These are phyloP conservation scores for Drosophila virilis DNA, from an alignment of 1,140 invertebrate species.

Conservation along the genomic window DNA sequence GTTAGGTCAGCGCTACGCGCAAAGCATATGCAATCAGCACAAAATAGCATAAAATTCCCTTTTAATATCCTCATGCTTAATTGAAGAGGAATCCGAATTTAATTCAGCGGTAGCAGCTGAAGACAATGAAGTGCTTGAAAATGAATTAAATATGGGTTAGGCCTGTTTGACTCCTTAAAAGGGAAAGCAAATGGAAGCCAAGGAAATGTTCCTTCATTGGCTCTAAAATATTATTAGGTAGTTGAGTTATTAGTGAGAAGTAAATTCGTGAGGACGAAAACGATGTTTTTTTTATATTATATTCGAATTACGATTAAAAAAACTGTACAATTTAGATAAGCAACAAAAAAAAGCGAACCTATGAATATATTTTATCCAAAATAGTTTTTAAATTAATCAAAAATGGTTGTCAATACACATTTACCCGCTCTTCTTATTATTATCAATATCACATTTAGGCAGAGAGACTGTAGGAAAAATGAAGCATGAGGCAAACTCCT, in stretches of 20 bases:
- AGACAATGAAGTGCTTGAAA: slow-evolving; percentile 11
- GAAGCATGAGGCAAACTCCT: neutral
- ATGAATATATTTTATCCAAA: neutral
- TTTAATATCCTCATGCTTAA: slow-evolving; percentile 36
- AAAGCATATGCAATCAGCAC: neutral
- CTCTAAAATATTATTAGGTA: too few relatives aligned
- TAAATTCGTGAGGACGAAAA: too few relatives aligned
- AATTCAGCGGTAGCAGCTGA: neutral
- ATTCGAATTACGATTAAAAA: too few relatives aligned
- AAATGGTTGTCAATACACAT: neutral
- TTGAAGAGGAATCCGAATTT: slow-evolving; percentile 29
- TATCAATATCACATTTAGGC: neutral
- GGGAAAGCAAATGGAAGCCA: too few relatives aligned
- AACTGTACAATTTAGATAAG: too few relatives aligned
- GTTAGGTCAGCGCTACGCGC: slow-evolving; percentile 17
- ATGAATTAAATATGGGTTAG: too few relatives aligned
- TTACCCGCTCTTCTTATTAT: neutral
- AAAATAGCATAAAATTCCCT: slow-evolving; percentile 13
- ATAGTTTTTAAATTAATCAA: neutral
- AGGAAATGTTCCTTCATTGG: too few relatives aligned
- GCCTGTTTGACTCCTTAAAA: too few relatives aligned
- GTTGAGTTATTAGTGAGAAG: too few relatives aligned
- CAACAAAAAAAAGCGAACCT: too few relatives aligned
- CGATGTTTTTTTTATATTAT: too few relatives aligned
- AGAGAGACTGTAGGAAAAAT: neutral